phyloP scores from a whole-genome alignment of 2,888 invertebrate species.

The Drosophila monieri region DNA sequence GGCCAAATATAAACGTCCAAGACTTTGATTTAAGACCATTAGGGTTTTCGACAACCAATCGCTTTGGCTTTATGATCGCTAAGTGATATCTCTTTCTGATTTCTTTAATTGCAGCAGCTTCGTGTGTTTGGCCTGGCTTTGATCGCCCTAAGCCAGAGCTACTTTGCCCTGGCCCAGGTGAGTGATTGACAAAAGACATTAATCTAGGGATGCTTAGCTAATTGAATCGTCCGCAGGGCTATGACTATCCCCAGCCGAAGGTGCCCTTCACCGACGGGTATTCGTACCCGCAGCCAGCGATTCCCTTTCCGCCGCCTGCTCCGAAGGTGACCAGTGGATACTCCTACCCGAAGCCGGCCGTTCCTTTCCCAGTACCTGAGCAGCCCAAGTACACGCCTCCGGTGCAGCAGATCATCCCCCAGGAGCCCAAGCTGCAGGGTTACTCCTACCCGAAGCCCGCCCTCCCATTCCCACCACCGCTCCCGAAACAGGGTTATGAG shows the following conservation, averaged over 20 bases:
- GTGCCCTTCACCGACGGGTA: conserved; percentile 69
- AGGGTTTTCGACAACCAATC: conserved; percentile 27
- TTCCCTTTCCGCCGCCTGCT: conserved; percentile 64
- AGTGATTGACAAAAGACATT: conserved; percentile 3
- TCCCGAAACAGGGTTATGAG: conserved; percentile 23
- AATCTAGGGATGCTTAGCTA: conserved; percentile 4
- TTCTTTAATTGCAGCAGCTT: conserved; percentile 62
- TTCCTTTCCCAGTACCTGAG: conserved; percentile 58
- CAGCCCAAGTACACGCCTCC: conserved; percentile 48
- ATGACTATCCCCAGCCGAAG: conserved; percentile 68
- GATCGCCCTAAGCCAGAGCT: conserved; percentile 48
- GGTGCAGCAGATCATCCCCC: conserved; percentile 48
- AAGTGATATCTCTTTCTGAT: conserved; percentile 14
- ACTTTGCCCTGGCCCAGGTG: conserved; percentile 33
- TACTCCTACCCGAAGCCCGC: conserved; percentile 63
- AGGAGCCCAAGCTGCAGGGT: conserved; percentile 58
- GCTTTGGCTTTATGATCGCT: conserved; percentile 18
- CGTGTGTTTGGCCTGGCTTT: conserved; percentile 55
- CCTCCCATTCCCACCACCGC: conserved; percentile 48
- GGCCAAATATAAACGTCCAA: conserved; percentile 38
- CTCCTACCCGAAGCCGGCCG: conserved; percentile 64
- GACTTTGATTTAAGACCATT: conserved; percentile 43
- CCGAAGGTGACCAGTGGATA: conserved; percentile 60
- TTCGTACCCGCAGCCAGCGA: conserved; percentile 66
- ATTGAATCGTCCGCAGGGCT: conserved; percentile 50